These are phyloP conservation scores for Noctua janthina DNA, from an alignment of 2,888 invertebrate genomes.

Conservation along the genomic window DNA sequence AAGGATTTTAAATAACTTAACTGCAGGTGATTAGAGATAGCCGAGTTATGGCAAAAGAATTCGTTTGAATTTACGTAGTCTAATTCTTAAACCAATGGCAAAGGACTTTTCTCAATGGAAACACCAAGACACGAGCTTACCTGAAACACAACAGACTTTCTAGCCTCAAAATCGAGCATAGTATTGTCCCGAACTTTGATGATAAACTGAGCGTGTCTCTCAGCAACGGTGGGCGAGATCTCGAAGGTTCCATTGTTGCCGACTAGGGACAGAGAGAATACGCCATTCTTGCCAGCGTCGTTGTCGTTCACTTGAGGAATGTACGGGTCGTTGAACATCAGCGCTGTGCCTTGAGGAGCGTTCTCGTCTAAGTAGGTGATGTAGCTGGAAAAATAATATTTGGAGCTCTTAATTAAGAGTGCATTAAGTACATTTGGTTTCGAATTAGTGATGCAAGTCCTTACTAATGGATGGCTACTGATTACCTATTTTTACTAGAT, in stretches of 20 bases:
- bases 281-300: constrained; percentile 95
- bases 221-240: constrained; percentile 95
- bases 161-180: constrained; percentile 95
- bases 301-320: constrained; percentile 94
- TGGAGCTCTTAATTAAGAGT: not conserved
- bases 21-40: not conserved
- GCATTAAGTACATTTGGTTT: not conserved
- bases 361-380: constrained; percentile 95
- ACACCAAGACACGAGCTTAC: constrained; percentile 77
- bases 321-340: constrained; percentile 93
- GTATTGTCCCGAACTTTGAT: constrained; percentile 95
- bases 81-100: not conserved
- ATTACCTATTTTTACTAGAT: not conserved
- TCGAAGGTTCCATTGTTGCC: constrained; percentile 97
- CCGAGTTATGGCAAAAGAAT: not conserved
- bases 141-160: constrained; percentile 94
- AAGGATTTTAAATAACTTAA: not conserved
- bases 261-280: constrained; percentile 94
- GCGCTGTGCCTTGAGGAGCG: constrained; percentile 94
- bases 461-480: not conserved
- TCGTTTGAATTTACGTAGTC: not conserved
- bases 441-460: not conserved
- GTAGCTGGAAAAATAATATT: constrained; percentile 89
- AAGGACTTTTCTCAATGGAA: not conserved
- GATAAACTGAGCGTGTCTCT: constrained; percentile 94